These are phyloP conservation scores for Ypsolopha scabrella DNA, from an alignment of 2,888 invertebrate species.

Conservation along the genomic window DNA sequence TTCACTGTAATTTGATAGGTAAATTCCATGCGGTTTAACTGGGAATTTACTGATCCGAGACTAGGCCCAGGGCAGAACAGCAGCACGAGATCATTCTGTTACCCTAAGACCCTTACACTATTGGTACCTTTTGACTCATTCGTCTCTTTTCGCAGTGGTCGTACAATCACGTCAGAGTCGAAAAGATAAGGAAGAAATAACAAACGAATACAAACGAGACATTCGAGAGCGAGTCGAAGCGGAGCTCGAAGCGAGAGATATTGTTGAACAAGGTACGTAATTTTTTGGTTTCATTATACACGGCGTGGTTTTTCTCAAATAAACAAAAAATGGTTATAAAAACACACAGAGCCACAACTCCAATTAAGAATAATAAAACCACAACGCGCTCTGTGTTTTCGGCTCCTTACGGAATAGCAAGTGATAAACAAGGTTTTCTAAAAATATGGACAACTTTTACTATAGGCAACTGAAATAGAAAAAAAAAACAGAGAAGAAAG, in stretches of 20 bases:
- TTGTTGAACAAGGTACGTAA: slow-evolving; percentile 18
- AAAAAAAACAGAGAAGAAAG: no score
- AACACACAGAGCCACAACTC: no score
- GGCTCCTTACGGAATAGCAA: neutral
- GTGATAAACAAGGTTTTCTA: no score
- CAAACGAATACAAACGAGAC: slow-evolving; percentile 9
- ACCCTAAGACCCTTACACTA: neutral
- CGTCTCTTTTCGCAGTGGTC: slow-evolving; percentile 19
- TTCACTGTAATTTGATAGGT: no score
- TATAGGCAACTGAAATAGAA: no score
- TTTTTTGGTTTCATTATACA: neutral
- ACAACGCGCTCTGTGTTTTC: no score
- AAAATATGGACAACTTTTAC: no score
- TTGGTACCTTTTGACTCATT: neutral
- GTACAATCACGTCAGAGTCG: slow-evolving; percentile 13
- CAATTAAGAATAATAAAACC: no score
- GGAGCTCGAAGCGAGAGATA: slow-evolving; percentile 25
- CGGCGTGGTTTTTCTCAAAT: neutral
- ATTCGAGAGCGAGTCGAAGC: slow-evolving; percentile 24
- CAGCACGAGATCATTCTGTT: neutral
- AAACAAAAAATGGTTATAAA: neutral
- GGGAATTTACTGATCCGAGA: no score
- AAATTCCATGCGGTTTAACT: no score
- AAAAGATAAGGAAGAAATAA: slow-evolving; percentile 6
- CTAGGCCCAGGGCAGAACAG: neutral